Conservation (phyloP, 2,113 vertebrate genomes). For the Eublepharis macularius region DNA sequence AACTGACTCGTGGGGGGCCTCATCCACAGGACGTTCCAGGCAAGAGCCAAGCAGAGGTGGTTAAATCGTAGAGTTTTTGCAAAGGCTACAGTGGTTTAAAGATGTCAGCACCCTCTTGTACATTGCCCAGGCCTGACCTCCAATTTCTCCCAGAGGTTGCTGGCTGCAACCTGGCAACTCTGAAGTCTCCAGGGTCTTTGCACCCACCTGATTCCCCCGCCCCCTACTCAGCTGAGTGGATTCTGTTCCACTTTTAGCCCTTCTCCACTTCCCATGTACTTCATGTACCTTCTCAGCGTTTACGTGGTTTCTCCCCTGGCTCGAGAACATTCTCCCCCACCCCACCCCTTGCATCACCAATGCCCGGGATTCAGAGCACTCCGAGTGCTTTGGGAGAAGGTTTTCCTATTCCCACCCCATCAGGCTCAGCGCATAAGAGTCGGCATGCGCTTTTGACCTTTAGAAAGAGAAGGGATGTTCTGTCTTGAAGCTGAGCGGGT, state of each 20-base stretch:
- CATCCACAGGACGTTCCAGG: no score
- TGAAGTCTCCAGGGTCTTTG: neutral
- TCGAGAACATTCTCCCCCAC: neutral
- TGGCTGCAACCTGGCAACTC: no score
- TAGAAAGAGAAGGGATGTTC: constrained; percentile 54
- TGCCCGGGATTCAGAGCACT: fast-evolving
- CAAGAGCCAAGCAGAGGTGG: no score
- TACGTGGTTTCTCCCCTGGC: neutral
- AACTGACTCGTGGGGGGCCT: no score
- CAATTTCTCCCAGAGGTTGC: no score
- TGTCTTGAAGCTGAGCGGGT: constrained; percentile 47
- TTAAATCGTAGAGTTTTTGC: no score
- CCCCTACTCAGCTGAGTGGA: neutral
- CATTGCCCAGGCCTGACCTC: no score
- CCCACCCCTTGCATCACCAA: neutral
- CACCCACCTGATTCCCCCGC: neutral
- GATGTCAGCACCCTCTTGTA: no score
- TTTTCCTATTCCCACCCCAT: constrained; percentile 37
- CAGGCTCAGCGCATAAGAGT: neutral
- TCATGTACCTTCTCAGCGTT: neutral
- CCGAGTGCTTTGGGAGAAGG: neutral
- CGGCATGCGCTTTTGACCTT: constrained; percentile 60
- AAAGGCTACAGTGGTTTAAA: no score
- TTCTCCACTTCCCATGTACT: neutral
- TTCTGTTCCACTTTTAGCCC: neutral